phyloP scores from a whole-genome alignment of 1,140 invertebrate genomes.

The Hycleus phaleratus region DNA sequence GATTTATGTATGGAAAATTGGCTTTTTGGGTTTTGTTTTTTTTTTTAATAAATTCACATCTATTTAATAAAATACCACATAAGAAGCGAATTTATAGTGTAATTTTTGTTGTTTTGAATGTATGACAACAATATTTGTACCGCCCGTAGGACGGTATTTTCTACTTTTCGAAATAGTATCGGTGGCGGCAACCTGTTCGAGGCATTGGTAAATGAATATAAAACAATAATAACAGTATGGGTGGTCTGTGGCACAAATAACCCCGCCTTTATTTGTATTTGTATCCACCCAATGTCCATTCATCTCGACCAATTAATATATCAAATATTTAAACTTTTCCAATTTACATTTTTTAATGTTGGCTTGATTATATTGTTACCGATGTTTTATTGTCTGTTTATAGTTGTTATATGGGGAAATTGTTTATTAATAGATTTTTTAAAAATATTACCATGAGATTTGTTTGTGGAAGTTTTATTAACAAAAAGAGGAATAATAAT shows the following conservation, averaged over 20 bases:
- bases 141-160: no score
- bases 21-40: no score
- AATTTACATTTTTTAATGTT: constrained; percentile 17
- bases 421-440: neutral
- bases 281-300: constrained; percentile 27
- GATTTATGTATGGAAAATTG: no score
- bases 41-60: no score
- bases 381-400: constrained; percentile 1
- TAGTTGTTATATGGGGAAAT: no score
- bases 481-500: constrained; percentile 22
- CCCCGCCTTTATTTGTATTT: constrained; percentile 27
- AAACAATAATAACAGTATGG: constrained; percentile 22
- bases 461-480: constrained; percentile 4
- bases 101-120: no score
- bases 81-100: no score
- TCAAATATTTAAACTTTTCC: constrained; percentile 25
- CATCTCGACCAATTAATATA: constrained; percentile 26
- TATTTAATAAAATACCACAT: no score
- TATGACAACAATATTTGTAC: no score
- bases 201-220: constrained; percentile 17
- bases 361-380: constrained; percentile 4
- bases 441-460: neutral
- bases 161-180: no score
- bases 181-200: constrained; percentile 11
- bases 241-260: constrained; percentile 24